Evolutionary conservation across 2,888 invertebrate genomes (phyloP).

Genomic region (Aspidiotus destructor): DNA sequence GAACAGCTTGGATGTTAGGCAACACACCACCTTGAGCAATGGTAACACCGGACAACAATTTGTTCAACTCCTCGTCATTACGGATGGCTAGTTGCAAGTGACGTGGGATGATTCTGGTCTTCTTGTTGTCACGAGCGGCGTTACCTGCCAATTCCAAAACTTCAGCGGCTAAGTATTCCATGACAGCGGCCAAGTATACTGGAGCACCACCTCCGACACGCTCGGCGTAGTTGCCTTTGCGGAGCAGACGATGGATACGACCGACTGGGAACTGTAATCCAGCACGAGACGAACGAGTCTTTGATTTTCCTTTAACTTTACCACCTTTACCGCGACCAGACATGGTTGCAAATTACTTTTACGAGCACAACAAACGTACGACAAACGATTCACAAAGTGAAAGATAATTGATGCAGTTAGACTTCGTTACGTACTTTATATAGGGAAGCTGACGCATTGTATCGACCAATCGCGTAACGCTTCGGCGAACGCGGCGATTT

Average conservation of each 20-base stretch:
- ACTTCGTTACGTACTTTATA: too few relatives aligned
- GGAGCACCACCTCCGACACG: conserved; percentile 49
- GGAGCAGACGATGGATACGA: conserved; percentile 49
- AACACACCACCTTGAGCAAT: conserved; percentile 78
- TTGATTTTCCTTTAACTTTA: conserved; percentile 45
- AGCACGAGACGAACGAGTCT: conserved; percentile 47
- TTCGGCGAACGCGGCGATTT: too few relatives aligned
- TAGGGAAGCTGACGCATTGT: too few relatives aligned
- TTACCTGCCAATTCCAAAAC: conserved; percentile 55
- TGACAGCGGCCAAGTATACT: conserved; percentile 49
- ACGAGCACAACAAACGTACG: too few relatives aligned
- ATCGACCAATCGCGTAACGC: too few relatives aligned
- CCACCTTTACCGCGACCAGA: conserved; percentile 37
- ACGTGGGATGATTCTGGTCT: conserved; percentile 62
- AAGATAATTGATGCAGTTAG: too few relatives aligned
- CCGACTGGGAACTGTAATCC: conserved; percentile 50
- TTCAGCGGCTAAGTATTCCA: conserved; percentile 60
- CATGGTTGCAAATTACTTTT: conserved; percentile 21
- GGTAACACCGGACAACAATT: conserved; percentile 63
- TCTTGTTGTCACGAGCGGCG: conserved; percentile 57
- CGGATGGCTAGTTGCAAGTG: conserved; percentile 69
- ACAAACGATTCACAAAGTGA: too few relatives aligned
- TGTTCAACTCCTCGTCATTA: conserved; percentile 74
- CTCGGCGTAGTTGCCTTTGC: conserved; percentile 53
- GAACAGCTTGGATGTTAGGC: conserved; percentile 48